Evolutionary conservation across 2,113 vertebrate species (phyloP), one percentile per base, ranked within the genome.

Genomic region (Salvelinus sp.): DNA sequence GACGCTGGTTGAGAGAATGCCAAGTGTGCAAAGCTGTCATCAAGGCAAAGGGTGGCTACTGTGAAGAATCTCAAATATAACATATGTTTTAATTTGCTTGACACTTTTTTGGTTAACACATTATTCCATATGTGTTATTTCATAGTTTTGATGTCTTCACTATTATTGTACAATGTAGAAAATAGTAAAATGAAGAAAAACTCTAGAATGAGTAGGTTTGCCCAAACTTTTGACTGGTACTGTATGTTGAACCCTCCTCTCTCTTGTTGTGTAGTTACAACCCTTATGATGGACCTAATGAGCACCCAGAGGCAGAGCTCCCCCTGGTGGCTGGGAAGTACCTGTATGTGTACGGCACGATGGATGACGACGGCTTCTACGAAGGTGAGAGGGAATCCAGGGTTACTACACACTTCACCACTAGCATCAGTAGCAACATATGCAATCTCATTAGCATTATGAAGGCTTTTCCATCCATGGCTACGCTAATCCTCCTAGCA

Each of bases 361-460:
- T 99, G 97, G 98, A 99, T 0, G 98, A 99, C 69, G 97, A 99
- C 5, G 98, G 98, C 23, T 99, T 99, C 90, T 99, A 97, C 14
- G 95, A 98, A 96, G 98, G 98, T 99, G 77, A 78, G 83, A 66
- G 27, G 14, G 58, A 62, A 62, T 62, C 14, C 23, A 66, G 6
- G 23, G 25, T 28, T 28, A 27, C n/a, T 66, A 27, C 60, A 63
- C 12, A 70, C 28, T 25, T n/a, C 69, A n/a, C 9, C 38, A 48
- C 69, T 22, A 22, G 58, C 58, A 16, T 16, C 63, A 65, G 63
- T 65, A 65, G 63, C 64, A 28, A 27, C 4, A 48, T 7, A 44
- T 47, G 30, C 83, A 86, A 89, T 88, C 83, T 83, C 72, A 85
- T 81, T 48, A 75, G 77, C 85, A 69, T 87, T 76, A 81, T 81